Conservation (phyloP, 1,140 invertebrate genomes). For the Hyles euphorbiae region DNA sequence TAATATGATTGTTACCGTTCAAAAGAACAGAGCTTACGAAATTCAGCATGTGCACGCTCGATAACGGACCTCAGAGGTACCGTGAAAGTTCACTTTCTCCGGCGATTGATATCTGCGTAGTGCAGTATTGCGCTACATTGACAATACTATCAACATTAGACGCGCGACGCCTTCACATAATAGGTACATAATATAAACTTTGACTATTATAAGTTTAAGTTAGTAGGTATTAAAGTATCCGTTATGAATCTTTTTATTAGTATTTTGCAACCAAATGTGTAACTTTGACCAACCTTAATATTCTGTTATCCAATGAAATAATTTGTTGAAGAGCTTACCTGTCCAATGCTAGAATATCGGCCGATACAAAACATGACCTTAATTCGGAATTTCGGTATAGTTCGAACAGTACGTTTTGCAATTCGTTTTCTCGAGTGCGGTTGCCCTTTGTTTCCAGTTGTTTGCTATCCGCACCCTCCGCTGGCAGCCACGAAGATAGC, state of each 20-base stretch:
- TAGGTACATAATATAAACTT: not conserved
- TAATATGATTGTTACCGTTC: not conserved
- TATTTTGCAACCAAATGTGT: too few relatives aligned
- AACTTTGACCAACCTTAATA: too few relatives aligned
- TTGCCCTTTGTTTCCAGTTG: constrained; percentile 33
- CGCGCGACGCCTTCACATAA: not conserved
- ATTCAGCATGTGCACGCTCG: constrained; percentile 18
- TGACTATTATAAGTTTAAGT: too few relatives aligned
- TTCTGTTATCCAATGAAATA: too few relatives aligned
- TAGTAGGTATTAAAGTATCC: too few relatives aligned
- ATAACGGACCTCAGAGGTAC: constrained; percentile 19
- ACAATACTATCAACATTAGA: not conserved
- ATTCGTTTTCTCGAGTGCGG: constrained; percentile 76
- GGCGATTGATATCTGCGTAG: constrained; percentile 12
- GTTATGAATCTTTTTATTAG: too few relatives aligned
- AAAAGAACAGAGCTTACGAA: constrained; percentile 1
- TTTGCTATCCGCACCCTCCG: constrained; percentile 65
- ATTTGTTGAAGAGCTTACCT: constrained; percentile 76
- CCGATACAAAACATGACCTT: constrained; percentile 80
- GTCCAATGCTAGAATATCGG: constrained; percentile 86
- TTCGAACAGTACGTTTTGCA: constrained; percentile 85
- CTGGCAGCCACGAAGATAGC: constrained; percentile 76
- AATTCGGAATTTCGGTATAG: constrained; percentile 83
- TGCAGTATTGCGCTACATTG: constrained; percentile 1
- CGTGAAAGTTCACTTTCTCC: constrained; percentile 41